These are phyloP conservation scores for Mastomys natalensis DNA, from an alignment of 2,113 vertebrate genomes.

Conservation along the genomic window DNA sequence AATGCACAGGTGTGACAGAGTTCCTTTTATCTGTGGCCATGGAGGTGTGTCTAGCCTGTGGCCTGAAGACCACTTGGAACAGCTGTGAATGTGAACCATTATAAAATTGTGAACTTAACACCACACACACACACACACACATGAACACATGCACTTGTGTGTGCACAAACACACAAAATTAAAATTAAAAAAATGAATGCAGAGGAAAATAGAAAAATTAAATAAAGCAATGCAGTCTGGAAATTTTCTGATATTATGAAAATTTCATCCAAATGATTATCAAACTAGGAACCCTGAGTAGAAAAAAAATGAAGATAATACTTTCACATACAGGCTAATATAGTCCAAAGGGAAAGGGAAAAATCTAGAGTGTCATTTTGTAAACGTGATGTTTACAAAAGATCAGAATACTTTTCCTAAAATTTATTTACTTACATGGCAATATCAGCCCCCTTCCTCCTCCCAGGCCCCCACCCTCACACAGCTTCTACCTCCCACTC, in stretches of 20 bases:
- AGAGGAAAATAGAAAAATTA: not conserved
- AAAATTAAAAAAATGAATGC: not conserved
- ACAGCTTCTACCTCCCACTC: no score
- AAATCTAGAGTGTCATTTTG: not conserved
- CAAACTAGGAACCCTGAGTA: not conserved
- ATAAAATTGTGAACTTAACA: not conserved
- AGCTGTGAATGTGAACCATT: not conserved
- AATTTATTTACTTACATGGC: not conserved
- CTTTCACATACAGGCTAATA: not conserved
- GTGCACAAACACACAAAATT: not conserved
- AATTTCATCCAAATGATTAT: not conserved
- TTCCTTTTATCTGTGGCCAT: not conserved
- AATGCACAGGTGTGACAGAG: not conserved
- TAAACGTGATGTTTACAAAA: not conserved
- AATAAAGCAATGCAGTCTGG: not conserved
- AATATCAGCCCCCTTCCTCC: no score
- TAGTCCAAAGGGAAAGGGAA: not conserved
- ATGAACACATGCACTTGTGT: not conserved
- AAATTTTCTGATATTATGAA: not conserved
- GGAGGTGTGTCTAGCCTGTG: not conserved
- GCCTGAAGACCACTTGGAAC: not conserved
- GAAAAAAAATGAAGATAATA: not conserved
- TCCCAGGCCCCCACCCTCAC: no score
- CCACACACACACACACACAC: not conserved
- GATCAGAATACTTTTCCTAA: not conserved